Conservation (phyloP, 1,140 invertebrate species). For the Lineus longissimus region DNA sequence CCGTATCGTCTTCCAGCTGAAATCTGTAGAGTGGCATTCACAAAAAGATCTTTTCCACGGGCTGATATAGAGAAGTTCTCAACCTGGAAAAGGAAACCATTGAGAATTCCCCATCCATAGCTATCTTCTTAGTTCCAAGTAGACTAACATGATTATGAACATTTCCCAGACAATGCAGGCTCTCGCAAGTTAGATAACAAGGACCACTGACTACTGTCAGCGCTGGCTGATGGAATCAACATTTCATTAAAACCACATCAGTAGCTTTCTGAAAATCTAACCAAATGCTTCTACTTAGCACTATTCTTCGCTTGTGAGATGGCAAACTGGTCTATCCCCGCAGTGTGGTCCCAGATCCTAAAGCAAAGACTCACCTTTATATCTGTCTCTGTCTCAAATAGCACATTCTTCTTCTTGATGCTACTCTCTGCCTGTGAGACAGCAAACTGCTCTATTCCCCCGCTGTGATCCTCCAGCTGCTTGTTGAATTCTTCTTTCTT, state of each 20-base stretch:
- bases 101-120: not conserved
- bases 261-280: not conserved
- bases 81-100: slow-evolving; percentile 51
- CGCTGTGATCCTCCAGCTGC: slow-evolving; percentile 74
- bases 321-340: too few relatives aligned
- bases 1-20: slow-evolving; percentile 93
- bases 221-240: not conserved
- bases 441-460: slow-evolving; percentile 89
- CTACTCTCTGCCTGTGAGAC: slow-evolving; percentile 85
- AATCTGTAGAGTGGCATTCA: slow-evolving; percentile 92
- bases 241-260: too few relatives aligned
- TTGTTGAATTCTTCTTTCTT: slow-evolving; percentile 84
- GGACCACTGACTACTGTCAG: not conserved
- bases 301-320: too few relatives aligned
- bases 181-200: not conserved
- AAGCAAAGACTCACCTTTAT: slow-evolving; percentile 73
- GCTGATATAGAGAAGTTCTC: slow-evolving; percentile 98
- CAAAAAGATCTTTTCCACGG: slow-evolving; percentile 95
- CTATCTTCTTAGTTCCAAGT: slow-evolving; percentile 2
- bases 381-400: slow-evolving; percentile 91
- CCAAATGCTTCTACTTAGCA: too few relatives aligned
- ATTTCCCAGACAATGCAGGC: not conserved
- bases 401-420: slow-evolving; percentile 69
- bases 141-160: not conserved
- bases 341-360: not conserved